phyloP scores from a whole-genome alignment of 1,140 invertebrate species.

The Atta cephalotes region DNA sequence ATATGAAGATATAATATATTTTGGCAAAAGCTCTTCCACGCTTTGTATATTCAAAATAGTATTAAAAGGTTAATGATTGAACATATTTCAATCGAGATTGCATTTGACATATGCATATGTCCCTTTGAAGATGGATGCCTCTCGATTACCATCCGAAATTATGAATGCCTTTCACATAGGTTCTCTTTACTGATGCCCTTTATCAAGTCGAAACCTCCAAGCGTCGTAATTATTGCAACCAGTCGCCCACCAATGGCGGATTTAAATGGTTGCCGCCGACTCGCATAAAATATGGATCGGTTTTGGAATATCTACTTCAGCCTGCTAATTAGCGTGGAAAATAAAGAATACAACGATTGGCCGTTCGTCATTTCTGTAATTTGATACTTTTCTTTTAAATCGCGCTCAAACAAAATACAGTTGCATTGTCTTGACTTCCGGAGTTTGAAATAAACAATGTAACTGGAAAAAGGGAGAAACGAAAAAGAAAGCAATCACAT shows the following conservation, averaged over 20 bases:
- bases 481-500: not conserved
- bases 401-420: not conserved
- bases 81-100: constrained; percentile 17
- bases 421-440: constrained; percentile 8
- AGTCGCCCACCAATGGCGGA: constrained; percentile 21
- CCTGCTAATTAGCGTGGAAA: constrained; percentile 29
- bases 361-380: not conserved
- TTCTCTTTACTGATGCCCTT: constrained; percentile 45
- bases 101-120: not conserved
- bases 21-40: not conserved
- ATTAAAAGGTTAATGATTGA: not conserved
- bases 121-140: not conserved
- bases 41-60: not conserved
- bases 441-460: constrained; percentile 11
- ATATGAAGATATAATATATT: not conserved
- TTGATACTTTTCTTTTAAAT: constrained; percentile 4
- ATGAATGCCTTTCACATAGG: not conserved
- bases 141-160: constrained; percentile 20
- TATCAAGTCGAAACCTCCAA: constrained; percentile 31
- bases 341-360: constrained; percentile 21
- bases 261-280: constrained; percentile 39
- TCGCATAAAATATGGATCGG: constrained; percentile 52
- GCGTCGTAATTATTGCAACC: constrained; percentile 43
- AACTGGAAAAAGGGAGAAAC: not conserved
- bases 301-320: not conserved